Conservation (phyloP, 2,888 invertebrate species). For the Ophion ventricosus region DNA sequence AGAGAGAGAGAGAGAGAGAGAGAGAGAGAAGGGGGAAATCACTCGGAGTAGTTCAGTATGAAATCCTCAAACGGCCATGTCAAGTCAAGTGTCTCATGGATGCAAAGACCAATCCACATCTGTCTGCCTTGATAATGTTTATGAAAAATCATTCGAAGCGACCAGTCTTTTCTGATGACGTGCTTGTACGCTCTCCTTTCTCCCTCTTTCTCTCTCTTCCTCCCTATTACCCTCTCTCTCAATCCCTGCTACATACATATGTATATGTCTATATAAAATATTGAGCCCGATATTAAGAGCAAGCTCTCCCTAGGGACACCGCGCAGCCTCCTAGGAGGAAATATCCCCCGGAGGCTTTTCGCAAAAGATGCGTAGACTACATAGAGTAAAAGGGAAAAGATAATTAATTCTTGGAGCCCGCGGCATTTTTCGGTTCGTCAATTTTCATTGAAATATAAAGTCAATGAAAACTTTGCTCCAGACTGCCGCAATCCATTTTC, state of each 20-base stretch:
- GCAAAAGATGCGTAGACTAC: slow-evolving; percentile 31
- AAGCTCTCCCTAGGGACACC: slow-evolving; percentile 59
- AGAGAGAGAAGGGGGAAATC: slow-evolving; percentile 6
- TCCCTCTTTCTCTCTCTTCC: slow-evolving; percentile 11
- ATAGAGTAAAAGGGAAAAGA: slow-evolving; percentile 45
- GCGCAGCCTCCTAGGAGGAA: slow-evolving; percentile 36
- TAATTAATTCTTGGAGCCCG: slow-evolving; percentile 63
- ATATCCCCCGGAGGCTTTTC: slow-evolving; percentile 54
- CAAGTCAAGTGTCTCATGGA: slow-evolving; percentile 78
- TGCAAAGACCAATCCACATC: slow-evolving; percentile 74
- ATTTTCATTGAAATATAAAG: slow-evolving; percentile 14
- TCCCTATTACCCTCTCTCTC: slow-evolving; percentile 2
- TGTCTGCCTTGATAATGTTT: slow-evolving; percentile 81
- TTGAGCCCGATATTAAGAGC: slow-evolving; percentile 55
- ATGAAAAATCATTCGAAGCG: slow-evolving; percentile 78
- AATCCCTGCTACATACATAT: neutral
- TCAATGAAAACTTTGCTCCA: slow-evolving; percentile 9
- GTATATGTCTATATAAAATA: slow-evolving; percentile 51
- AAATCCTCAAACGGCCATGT: slow-evolving; percentile 72
- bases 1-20: neutral
- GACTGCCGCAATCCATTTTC: neutral
- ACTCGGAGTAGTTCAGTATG: slow-evolving; percentile 63
- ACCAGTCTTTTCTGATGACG: slow-evolving; percentile 23
- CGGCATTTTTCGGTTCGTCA: slow-evolving; percentile 16
- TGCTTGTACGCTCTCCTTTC: neutral